Evolutionary conservation across 2,113 vertebrate genomes (phyloP).

Genomic region (Pluvialis apricaria): DNA sequence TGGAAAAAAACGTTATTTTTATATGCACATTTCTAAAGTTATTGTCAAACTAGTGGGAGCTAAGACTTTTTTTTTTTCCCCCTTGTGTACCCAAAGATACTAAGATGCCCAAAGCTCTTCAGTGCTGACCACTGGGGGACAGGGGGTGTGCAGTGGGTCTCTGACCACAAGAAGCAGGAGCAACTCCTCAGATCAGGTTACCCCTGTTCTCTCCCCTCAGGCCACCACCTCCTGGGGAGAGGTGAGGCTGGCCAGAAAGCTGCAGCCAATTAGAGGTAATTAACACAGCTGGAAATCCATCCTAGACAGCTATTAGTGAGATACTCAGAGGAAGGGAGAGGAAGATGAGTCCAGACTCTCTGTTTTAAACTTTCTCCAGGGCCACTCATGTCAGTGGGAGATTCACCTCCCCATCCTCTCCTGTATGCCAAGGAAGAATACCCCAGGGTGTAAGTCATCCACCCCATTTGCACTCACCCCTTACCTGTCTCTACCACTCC

Average conservation of each 20-base stretch:
- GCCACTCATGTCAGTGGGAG: background rate
- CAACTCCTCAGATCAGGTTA: background rate
- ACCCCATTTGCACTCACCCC: accelerated
- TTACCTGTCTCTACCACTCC: background rate
- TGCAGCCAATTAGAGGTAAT: background rate
- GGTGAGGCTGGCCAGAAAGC: background rate
- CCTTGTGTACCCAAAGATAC: background rate
- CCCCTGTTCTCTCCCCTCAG: background rate
- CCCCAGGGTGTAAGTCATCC: no score
- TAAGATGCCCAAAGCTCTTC: background rate
- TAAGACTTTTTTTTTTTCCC: background rate
- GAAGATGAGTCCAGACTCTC: background rate
- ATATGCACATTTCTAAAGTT: background rate
- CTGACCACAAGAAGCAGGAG: background rate
- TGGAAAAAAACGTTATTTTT: background rate
- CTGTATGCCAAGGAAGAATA: background rate
- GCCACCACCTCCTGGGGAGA: background rate
- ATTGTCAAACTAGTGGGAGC: background rate
- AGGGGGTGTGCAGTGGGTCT: background rate
- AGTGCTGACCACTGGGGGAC: background rate
- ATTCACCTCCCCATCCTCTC: background rate
- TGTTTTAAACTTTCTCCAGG: background rate
- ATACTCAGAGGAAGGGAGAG: background rate
- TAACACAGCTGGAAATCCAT: background rate
- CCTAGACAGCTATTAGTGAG: background rate